Conservation (phyloP, 37 sponge, comb jelly and placozoan species). For the Aphrocallistes beatrix region DNA sequence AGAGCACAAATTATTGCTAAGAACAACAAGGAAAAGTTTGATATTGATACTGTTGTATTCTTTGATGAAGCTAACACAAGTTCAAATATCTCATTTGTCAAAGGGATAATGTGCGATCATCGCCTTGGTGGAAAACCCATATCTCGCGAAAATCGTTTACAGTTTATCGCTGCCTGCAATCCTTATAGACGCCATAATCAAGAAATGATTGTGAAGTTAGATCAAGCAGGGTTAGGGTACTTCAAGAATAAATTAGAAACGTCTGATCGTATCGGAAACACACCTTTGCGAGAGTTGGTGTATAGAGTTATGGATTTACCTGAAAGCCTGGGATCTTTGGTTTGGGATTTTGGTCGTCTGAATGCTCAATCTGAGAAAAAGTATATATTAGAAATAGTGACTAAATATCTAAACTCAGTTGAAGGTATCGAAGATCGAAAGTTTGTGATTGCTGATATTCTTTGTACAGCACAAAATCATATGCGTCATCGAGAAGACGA, state of each 20-base stretch:
- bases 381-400: conserved; percentile 1
- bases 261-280: too few relatives aligned
- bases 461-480: too few relatives aligned
- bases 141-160: not conserved
- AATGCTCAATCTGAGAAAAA: not conserved
- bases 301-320: conserved; percentile 30
- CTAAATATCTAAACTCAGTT: too few relatives aligned
- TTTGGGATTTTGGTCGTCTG: conserved; percentile 38
- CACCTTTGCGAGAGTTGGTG: conserved; percentile 29
- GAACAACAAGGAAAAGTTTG: not conserved
- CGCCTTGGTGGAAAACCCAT: conserved; percentile 13
- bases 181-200: conserved; percentile 17
- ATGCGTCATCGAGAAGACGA: too few relatives aligned
- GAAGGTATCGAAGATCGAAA: too few relatives aligned
- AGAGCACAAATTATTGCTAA: conserved; percentile 24
- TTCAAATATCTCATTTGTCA: conserved; percentile 20
- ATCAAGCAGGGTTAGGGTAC: conserved; percentile 13
- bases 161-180: conserved; percentile 28
- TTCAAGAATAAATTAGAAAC: not conserved
- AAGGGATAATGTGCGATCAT: conserved; percentile 27
- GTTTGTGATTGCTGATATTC: too few relatives aligned
- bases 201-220: conserved; percentile 18
- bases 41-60: conserved; percentile 33
- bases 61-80: conserved; percentile 42
- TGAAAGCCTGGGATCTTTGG: conserved; percentile 20